A percentile compares a stretch with the other conserved stretches of the same genome.
phyloP scores from a whole-genome alignment of 2,888 invertebrate species.

The Campopleginae sp. region DNA sequence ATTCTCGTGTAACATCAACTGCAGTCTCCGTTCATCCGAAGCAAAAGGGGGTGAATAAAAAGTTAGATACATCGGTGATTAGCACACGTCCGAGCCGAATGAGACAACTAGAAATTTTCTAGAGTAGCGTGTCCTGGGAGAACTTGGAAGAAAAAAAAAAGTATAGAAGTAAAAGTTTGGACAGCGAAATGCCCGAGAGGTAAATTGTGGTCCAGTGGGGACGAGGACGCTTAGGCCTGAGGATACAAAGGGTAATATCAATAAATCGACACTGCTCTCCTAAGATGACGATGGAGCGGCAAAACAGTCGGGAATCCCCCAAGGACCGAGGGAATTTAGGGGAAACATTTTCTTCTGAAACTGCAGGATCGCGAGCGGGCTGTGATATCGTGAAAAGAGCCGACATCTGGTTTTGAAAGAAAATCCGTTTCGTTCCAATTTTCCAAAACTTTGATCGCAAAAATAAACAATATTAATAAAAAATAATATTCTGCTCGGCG shows the following conservation, averaged over 20 bases:
- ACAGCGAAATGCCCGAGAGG: constrained; percentile 13
- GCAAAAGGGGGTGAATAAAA: background rate
- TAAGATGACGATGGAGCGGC: constrained; percentile 37
- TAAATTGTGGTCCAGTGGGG: constrained; percentile 11
- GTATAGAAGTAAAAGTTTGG: constrained; percentile 41
- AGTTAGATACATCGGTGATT: constrained; percentile 7
- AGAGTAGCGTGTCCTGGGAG: constrained; percentile 24
- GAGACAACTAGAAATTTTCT: constrained; percentile 22
- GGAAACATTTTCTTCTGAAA: constrained; percentile 53
- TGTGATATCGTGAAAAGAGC: background rate
- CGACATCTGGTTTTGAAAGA: background rate
- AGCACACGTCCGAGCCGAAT: constrained; percentile 22
- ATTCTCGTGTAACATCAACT: background rate
- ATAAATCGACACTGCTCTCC: constrained; percentile 75
- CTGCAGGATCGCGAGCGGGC: constrained; percentile 1
- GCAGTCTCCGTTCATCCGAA: background rate
- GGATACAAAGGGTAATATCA: constrained; percentile 73
- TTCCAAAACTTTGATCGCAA: background rate
- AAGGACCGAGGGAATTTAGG: constrained; percentile 61
- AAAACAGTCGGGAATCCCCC: constrained; percentile 64
- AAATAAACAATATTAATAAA: background rate
- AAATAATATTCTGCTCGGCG: background rate
- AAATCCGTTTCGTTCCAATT: background rate
- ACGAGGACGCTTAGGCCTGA: constrained; percentile 4
- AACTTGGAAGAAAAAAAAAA: constrained; percentile 39